These are phyloP conservation scores for Morbakka virulenta DNA, from an alignment of 30 jellyfish, hydroid and myxozoan genomes.

Conservation along the genomic window DNA sequence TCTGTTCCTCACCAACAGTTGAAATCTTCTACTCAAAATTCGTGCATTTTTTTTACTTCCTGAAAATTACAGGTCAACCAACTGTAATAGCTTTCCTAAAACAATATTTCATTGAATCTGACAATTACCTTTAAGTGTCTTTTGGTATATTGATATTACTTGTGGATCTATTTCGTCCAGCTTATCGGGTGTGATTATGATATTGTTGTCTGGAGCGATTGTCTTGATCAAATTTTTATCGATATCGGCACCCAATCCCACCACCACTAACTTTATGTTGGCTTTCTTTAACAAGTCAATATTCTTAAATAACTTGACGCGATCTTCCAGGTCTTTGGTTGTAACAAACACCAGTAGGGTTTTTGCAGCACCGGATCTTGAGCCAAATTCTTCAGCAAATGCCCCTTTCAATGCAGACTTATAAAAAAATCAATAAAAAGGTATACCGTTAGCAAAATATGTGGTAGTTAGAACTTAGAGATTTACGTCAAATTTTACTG, in stretches of 20 bases:
- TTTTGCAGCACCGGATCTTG: neutral
- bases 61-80: neutral
- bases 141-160: constrained; percentile 21
- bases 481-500: too few species aligned
- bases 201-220: constrained; percentile 4
- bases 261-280: constrained; percentile 40
- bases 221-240: constrained; percentile 1
- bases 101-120: too few species aligned
- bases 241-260: constrained; percentile 36
- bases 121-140: constrained; percentile 50
- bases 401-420: neutral
- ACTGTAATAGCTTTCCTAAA: too few species aligned
- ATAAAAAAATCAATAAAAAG: too few species aligned
- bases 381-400: neutral
- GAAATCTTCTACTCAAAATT: neutral
- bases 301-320: too few species aligned
- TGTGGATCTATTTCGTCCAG: constrained; percentile 16
- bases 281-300: constrained; percentile 46
- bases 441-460: neutral
- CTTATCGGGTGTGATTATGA: constrained; percentile 15
- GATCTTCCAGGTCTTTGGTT: constrained; percentile 1
- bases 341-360: neutral
- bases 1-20: too few species aligned
- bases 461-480: neutral
- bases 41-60: neutral